Evolutionary conservation across 2,888 invertebrate genomes (phyloP), one percentile per base, ranked within the genome.

Genomic region (Pyrgus malvae): DNA sequence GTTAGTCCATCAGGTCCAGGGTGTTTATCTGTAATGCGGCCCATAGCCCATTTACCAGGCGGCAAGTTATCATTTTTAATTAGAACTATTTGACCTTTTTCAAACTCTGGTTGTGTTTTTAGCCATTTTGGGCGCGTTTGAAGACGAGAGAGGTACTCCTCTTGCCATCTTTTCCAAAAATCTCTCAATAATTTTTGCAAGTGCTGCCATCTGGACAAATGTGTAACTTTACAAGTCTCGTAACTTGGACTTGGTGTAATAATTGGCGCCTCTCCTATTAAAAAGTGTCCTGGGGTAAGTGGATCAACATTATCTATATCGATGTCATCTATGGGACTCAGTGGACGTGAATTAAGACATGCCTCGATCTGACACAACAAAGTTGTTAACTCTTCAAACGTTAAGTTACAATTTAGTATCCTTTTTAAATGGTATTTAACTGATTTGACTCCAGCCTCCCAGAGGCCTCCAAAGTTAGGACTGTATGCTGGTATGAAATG

Each of bases 401-500:
- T 62, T 6, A 42, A 21, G 7, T 42, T 11, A 12, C 12, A 21
- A 4, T 12, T 27, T 9, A 42, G 16, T 9, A 42, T 42, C 25
- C 42, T 42, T 14, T 42, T 44, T n/a, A 29, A 12, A 29, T 44
- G 42, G 42, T 29, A 8, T 16, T 44, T 29, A 3, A 48, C 41
- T 0, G 60, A 58, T 31, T 53, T 6, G 58, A 40, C 7, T 57
- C 64, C 1, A 5, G 31, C 12, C 12, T 31, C 12, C 31, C 31
- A 31, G 11, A 12, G 12, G 31, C 31, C 31, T 11, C 62, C 66
- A n/a, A 61, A 55, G 29, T 63, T 40, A 8, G 64, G 64, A 5
- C 54, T 57, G 6, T 60, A 48, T 2, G 63, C 53, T 3, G 64
- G 66, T 5, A 64, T 63, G 23, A 59, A 61, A 37, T 64, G 61